These are phyloP conservation scores for Amazonetta brasiliensis DNA, from an alignment of 2,797 vertebrate species.

Conservation along the genomic window DNA sequence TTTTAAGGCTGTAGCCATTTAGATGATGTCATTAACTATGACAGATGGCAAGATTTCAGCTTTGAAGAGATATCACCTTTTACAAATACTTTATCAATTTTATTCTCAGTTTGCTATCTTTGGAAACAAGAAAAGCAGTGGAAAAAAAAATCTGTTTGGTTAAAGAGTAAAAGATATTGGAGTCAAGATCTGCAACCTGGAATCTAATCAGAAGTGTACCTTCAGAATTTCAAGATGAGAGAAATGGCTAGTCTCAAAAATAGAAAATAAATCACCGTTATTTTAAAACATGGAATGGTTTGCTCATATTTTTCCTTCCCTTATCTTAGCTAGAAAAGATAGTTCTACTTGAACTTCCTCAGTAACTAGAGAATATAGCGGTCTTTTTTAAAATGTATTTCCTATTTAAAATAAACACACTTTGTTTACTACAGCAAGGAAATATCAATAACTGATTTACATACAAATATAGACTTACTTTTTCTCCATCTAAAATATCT, in stretches of 20 bases:
- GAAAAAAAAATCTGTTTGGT: background rate
- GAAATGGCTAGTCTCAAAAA: background rate
- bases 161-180: background rate
- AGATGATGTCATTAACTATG: background rate
- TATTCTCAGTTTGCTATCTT: background rate
- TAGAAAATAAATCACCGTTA: background rate
- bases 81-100: background rate
- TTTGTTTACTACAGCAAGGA: background rate
- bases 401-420: background rate
- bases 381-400: background rate
- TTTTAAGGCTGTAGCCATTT: background rate
- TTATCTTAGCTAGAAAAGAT: background rate
- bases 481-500: background rate
- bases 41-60: background rate
- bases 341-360: background rate
- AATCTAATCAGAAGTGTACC: background rate
- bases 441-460: background rate
- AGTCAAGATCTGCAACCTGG: background rate
- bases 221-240: background rate
- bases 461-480: background rate
- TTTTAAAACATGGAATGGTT: background rate
- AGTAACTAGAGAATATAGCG: background rate
- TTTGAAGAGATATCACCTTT: background rate
- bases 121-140: background rate
- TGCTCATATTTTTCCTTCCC: background rate